These are phyloP conservation scores for Drosophila eohydei DNA, from an alignment of 2,888 invertebrate species.

Conservation along the genomic window DNA sequence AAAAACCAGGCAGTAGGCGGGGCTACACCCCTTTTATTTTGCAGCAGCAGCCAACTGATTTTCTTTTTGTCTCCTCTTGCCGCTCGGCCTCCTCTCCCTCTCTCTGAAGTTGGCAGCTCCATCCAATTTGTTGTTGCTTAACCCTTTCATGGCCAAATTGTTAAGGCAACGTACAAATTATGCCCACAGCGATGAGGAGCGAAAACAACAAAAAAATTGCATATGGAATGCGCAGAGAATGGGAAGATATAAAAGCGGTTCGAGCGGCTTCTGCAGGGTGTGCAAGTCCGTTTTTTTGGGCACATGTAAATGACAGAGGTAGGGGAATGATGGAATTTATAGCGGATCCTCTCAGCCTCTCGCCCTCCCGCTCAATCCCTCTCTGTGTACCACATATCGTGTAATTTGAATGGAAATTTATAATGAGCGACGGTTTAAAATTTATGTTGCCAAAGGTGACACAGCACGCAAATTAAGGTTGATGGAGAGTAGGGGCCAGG, in stretches of 20 bases:
- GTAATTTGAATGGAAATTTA: constrained; percentile 81
- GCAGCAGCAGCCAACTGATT: constrained; percentile 32
- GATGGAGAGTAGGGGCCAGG: constrained; percentile 29
- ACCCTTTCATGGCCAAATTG: constrained; percentile 76
- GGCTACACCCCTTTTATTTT: background rate
- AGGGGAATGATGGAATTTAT: constrained; percentile 4
- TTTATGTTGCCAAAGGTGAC: constrained; percentile 69
- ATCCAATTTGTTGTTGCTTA: constrained; percentile 54
- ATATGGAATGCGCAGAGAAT: constrained; percentile 32
- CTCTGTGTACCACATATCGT: constrained; percentile 44
- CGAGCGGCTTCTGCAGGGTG: constrained; percentile 15
- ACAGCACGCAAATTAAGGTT: constrained; percentile 66
- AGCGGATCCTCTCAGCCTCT: background rate
- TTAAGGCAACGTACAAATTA: constrained; percentile 78
- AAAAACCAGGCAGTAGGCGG: constrained; percentile 26
- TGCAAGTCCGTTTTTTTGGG: constrained; percentile 18
- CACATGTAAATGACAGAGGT: constrained; percentile 39
- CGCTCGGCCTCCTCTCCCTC: background rate
- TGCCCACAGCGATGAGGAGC: constrained; percentile 64
- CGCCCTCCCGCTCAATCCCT: background rate
- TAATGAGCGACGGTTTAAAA: constrained; percentile 76
- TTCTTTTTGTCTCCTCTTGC: constrained; percentile 35
- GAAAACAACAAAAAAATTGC: constrained; percentile 31
- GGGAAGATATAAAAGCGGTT: constrained; percentile 13
- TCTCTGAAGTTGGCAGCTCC: constrained; percentile 53